These are phyloP conservation scores for Ptiloglossa arizonensis DNA, from an alignment of 1,140 invertebrate genomes.

Conservation along the genomic window DNA sequence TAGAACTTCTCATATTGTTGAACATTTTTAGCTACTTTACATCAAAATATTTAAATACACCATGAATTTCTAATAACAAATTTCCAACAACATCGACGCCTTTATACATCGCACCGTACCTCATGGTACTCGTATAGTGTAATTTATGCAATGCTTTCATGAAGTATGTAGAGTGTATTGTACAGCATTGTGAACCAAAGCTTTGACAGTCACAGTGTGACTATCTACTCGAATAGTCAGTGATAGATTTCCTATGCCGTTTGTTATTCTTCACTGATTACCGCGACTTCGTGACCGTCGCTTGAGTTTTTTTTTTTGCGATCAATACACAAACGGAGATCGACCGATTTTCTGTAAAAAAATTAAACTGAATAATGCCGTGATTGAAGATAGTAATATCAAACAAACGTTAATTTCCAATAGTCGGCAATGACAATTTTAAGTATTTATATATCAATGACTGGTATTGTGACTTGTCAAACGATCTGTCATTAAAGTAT, in stretches of 20 bases:
- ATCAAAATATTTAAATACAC: background rate
- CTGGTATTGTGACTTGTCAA: background rate
- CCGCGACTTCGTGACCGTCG: background rate
- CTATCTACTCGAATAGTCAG: background rate
- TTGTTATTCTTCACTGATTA: background rate
- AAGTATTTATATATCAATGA: background rate
- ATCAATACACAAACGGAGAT: conserved; percentile 22
- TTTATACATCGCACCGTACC: background rate
- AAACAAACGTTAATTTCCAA: background rate
- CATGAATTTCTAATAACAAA: background rate
- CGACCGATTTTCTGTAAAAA: conserved; percentile 1
- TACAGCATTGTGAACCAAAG: background rate
- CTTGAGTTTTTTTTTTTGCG: conserved; percentile 15
- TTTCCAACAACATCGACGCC: background rate
- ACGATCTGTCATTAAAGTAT: background rate
- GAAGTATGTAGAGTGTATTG: background rate
- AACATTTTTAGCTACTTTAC: conserved; percentile 11
- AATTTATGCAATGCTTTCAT: background rate
- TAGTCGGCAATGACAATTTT: conserved; percentile 4
- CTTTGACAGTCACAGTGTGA: conserved; percentile 5
- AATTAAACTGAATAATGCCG: background rate
- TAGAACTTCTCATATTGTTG: background rate
- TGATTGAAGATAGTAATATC: background rate
- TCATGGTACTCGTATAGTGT: background rate
- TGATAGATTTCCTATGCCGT: background rate